Conservation (phyloP, 2,797 vertebrate species). For the Acipenser oxyrinchus region DNA sequence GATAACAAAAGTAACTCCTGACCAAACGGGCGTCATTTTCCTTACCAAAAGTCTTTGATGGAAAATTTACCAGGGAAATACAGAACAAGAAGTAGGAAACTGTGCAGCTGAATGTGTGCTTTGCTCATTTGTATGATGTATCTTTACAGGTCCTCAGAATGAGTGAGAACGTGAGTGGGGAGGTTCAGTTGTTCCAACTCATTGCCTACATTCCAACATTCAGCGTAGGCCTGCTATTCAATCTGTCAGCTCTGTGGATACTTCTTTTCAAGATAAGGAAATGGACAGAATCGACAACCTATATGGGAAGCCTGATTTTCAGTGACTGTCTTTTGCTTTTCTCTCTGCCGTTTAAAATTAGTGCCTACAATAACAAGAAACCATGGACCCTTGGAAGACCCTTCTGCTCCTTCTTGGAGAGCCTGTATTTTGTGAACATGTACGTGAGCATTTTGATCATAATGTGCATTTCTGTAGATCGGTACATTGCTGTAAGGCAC, state of each 20-base stretch:
- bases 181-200: slow-evolving; percentile 41
- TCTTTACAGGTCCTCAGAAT: slow-evolving; percentile 13
- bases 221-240: slow-evolving; percentile 50
- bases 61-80: no score
- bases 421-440: slow-evolving; percentile 59
- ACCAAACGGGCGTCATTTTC: no score
- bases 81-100: no score
- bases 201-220: slow-evolving; percentile 45
- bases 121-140: not conserved
- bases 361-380: slow-evolving; percentile 35
- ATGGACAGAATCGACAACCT: slow-evolving; percentile 48
- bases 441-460: slow-evolving; percentile 60
- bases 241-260: slow-evolving; percentile 45
- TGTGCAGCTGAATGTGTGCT: no score
- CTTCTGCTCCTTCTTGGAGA: slow-evolving; percentile 55
- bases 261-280: slow-evolving; percentile 43
- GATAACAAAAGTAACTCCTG: no score
- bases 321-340: slow-evolving; percentile 57
- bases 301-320: slow-evolving; percentile 49
- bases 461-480: slow-evolving; percentile 49
- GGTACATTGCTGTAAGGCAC: slow-evolving; percentile 42
- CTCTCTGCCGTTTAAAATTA: slow-evolving; percentile 58
- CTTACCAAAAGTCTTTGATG: no score
- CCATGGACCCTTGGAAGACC: slow-evolving; percentile 35
- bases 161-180: not conserved